Conservation (phyloP, 1,140 invertebrate genomes). For the Panagrolaimus sp. region DNA sequence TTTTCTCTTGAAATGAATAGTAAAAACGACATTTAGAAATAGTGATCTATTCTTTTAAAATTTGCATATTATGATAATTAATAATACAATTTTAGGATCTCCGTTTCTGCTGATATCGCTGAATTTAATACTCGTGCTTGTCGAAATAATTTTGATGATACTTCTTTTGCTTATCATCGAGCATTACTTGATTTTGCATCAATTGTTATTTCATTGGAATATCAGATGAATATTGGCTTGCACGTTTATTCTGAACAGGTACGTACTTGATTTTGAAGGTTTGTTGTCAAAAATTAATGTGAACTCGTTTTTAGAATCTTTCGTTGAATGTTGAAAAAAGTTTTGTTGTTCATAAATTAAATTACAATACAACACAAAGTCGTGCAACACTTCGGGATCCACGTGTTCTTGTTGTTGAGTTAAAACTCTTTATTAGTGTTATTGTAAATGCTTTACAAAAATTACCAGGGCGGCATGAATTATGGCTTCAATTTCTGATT, state of each 20-base stretch:
- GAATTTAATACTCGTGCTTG: constrained; percentile 69
- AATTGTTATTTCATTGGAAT: constrained; percentile 72
- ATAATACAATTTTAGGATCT: constrained; percentile 57
- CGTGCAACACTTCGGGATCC: constrained; percentile 44
- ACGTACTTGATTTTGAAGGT: not conserved
- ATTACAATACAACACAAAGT: constrained; percentile 53
- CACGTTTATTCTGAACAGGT: constrained; percentile 30
- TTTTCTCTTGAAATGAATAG: too few species aligned
- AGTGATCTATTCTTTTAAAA: not conserved
- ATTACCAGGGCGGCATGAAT: constrained; percentile 63
- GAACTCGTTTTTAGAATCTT: constrained; percentile 22
- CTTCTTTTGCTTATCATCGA: constrained; percentile 68
- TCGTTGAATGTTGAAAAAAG: constrained; percentile 31
- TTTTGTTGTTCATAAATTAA: constrained; percentile 44
- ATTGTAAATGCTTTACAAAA: constrained; percentile 71
- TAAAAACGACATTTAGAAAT: too few species aligned
- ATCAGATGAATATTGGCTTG: constrained; percentile 62
- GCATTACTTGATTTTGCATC: constrained; percentile 70
- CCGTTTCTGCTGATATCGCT: constrained; percentile 76
- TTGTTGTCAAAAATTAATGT: not conserved
- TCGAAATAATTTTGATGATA: constrained; percentile 29
- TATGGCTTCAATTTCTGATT: constrained; percentile 59
- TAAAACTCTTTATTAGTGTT: constrained; percentile 77
- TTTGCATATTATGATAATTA: not conserved
- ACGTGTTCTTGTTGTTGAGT: constrained; percentile 61